Evolutionary conservation across 2,113 vertebrate species (phyloP).

Genomic region (Tupaia tana): DNA sequence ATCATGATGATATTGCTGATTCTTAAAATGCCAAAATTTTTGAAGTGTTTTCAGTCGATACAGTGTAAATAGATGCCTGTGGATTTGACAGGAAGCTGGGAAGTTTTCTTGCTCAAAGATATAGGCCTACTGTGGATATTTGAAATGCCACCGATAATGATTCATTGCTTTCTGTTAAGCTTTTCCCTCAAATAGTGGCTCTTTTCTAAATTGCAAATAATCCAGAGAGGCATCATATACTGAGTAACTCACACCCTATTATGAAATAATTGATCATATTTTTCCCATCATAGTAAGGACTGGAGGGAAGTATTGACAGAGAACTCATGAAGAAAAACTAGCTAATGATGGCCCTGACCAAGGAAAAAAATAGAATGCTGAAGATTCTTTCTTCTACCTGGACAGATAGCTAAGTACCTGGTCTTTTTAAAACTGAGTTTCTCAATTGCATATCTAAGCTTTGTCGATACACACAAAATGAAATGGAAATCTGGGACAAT

Average conservation of each 20-base stretch:
- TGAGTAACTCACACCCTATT: slow-evolving; percentile 21
- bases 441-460: slow-evolving; percentile 43
- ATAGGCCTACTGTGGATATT: slow-evolving; percentile 12
- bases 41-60: not conserved
- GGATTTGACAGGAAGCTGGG: slow-evolving; percentile 47
- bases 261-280: slow-evolving; percentile 49
- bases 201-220: slow-evolving; percentile 48
- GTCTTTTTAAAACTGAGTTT: slow-evolving; percentile 41
- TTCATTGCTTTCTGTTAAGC: slow-evolving; percentile 40
- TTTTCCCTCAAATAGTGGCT: not conserved
- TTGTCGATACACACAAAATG: slow-evolving; percentile 40
- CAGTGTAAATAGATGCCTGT: not conserved
- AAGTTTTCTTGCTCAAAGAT: slow-evolving; percentile 37
- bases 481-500: slow-evolving; percentile 70
- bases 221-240: slow-evolving; percentile 9
- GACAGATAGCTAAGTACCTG: not conserved
- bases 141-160: slow-evolving; percentile 44
- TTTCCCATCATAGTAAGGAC: not conserved
- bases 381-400: not conserved
- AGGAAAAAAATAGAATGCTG: not conserved
- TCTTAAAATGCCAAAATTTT: slow-evolving; percentile 48
- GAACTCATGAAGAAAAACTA: not conserved
- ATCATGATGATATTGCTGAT: not conserved
- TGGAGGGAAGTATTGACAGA: not conserved
- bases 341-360: not conserved